Percentiles rank a stretch among this genome's conserved stretches.
Evolutionary conservation across 1,140 invertebrate genomes (phyloP).

Genomic region (Sinonovacula constricta): DNA sequence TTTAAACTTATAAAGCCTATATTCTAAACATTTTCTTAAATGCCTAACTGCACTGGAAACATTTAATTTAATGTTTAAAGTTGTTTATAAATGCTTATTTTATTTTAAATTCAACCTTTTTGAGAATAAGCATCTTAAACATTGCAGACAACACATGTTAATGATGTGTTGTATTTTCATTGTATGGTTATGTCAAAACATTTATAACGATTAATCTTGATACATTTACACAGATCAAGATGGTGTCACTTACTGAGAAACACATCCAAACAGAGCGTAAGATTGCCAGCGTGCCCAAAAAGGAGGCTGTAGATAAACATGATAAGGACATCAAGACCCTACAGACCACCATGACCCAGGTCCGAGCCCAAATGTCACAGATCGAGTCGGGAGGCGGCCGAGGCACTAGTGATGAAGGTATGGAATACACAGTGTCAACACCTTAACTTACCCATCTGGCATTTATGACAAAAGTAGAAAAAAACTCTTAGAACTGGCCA

Average conservation of each 20-base stretch:
- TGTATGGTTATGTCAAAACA: neutral
- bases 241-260: conserved; percentile 56
- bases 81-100: too few relatives aligned
- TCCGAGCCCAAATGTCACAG: conserved; percentile 25
- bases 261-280: conserved; percentile 58
- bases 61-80: too few relatives aligned
- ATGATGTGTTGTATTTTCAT: neutral
- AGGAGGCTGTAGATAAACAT: conserved; percentile 42
- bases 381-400: neutral
- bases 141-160: neutral
- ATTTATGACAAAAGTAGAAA: too few relatives aligned
- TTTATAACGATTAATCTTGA: neutral
- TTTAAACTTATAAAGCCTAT: too few relatives aligned
- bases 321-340: conserved; percentile 21
- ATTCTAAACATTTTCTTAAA: too few relatives aligned
- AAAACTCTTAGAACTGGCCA: too few relatives aligned
- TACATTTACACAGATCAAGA: conserved; percentile 53
- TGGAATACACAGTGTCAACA: too few relatives aligned
- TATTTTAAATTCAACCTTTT: neutral
- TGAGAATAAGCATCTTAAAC: neutral
- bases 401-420: too few relatives aligned
- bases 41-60: too few relatives aligned
- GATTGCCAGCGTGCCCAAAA: conserved; percentile 29
- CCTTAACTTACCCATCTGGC: too few relatives aligned
- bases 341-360: conserved; percentile 6